These are phyloP conservation scores for Pteropus alecto DNA, from an alignment of 2,113 vertebrate genomes.

Conservation along the genomic window DNA sequence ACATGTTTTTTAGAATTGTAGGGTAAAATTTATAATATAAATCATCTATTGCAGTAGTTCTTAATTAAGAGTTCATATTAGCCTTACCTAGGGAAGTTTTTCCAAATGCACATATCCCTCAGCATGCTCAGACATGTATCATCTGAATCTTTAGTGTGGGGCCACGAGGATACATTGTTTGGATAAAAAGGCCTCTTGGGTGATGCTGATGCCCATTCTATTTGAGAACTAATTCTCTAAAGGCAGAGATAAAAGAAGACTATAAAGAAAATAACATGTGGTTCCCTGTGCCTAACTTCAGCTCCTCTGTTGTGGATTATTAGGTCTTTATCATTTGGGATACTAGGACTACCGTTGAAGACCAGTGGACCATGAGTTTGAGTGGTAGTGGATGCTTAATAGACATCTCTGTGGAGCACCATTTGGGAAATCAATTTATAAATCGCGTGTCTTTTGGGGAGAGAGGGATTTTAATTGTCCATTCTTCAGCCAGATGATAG, in stretches of 20 bases:
- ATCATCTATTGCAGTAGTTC: neutral
- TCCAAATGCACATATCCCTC: neutral
- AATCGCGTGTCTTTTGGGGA: conserved; percentile 3
- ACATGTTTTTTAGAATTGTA: neutral
- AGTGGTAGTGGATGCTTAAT: conserved; percentile 18
- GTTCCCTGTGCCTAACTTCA: neutral
- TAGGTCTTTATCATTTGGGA: neutral
- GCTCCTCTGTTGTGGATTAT: neutral
- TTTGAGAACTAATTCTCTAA: conserved; percentile 40
- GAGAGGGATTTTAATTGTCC: conserved; percentile 30
- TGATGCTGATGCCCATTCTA: neutral
- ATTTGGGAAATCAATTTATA: conserved; percentile 49
- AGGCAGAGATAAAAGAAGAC: neutral
- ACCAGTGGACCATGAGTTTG: neutral
- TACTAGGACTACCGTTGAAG: neutral
- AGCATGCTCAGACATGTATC: neutral
- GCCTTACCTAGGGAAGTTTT: conserved; percentile 30
- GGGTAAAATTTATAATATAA: neutral
- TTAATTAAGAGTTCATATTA: neutral
- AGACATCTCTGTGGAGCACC: conserved; percentile 21
- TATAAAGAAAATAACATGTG: neutral
- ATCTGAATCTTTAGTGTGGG: neutral
- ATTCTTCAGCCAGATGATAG: conserved; percentile 4
- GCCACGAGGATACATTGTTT: neutral
- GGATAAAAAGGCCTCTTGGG: neutral